These are phyloP conservation scores for Ispidina lecontei DNA, from an alignment of 2,797 vertebrate species.

Conservation along the genomic window DNA sequence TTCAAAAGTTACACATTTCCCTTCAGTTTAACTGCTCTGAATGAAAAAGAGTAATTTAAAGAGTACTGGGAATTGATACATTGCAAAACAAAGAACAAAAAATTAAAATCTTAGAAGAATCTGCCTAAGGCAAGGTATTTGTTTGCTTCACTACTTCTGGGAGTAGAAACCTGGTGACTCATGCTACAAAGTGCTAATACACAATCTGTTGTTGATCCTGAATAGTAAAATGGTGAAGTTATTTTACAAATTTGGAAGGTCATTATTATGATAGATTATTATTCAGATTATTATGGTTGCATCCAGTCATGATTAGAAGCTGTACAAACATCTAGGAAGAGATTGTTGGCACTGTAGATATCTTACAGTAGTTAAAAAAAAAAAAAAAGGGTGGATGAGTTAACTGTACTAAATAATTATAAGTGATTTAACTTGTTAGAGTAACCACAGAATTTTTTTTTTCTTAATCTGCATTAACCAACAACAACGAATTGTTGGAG, in stretches of 20 bases:
- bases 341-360: neutral
- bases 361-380: neutral
- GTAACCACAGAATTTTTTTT: neutral
- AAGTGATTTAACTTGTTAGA: neutral
- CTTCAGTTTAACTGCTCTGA: neutral
- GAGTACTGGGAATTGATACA: neutral
- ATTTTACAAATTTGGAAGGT: neutral
- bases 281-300: neutral
- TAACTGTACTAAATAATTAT: neutral
- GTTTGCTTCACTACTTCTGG: slow-evolving; percentile 19
- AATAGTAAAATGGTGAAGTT: neutral
- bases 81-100: neutral
- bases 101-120: neutral
- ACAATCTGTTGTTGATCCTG: neutral
- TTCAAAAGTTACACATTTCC: neutral
- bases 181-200: neutral
- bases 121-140: neutral
- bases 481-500: neutral
- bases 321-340: neutral
- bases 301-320: neutral
- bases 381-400: neutral
- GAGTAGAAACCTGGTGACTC: slow-evolving; percentile 9
- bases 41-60: neutral
- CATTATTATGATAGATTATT: neutral
- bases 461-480: neutral